Percentiles rank a stretch among this genome's conserved stretches.
Conservation (phyloP, 2,797 vertebrate genomes). For the Urosaurus nigricauda region DNA sequence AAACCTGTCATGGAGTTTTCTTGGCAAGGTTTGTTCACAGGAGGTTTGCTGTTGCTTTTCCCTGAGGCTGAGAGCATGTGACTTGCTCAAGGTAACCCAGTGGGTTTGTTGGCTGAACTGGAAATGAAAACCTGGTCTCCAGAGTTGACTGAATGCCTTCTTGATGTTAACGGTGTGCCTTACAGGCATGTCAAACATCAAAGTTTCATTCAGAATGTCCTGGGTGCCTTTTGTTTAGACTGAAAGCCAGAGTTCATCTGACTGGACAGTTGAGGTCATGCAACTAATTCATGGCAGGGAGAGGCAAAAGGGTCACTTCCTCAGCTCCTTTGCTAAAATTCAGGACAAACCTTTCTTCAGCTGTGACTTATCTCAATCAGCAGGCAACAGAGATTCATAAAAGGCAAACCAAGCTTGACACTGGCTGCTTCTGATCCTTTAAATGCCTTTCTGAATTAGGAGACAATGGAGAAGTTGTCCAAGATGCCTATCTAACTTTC, state of each 20-base stretch:
- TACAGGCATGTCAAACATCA: background rate
- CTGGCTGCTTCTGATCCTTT: conserved; percentile 38
- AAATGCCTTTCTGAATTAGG: conserved; percentile 44
- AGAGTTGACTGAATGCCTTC: too few relatives aligned
- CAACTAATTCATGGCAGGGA: conserved; percentile 8
- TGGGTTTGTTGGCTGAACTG: too few relatives aligned
- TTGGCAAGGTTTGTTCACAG: too few relatives aligned
- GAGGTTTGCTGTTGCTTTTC: too few relatives aligned
- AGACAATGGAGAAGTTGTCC: conserved; percentile 49
- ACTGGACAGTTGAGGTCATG: conserved; percentile 33
- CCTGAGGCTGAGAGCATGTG: too few relatives aligned
- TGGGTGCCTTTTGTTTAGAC: background rate
- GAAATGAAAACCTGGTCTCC: too few relatives aligned
- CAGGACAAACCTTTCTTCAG: conserved; percentile 34
- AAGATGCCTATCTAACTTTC: conserved; percentile 48
- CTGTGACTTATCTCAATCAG: conserved; percentile 27
- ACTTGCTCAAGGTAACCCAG: too few relatives aligned
- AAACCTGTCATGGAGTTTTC: too few relatives aligned
- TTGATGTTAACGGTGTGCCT: background rate
- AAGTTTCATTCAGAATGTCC: conserved; percentile 30
- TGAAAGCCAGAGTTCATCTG: background rate
- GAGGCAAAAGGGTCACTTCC: conserved; percentile 30
- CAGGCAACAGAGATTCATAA: conserved; percentile 35
- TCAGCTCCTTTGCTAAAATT: conserved; percentile 38
- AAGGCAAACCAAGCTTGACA: background rate